Conservation (phyloP, 2,888 invertebrate species). For the Polydrusus tereticollis region DNA sequence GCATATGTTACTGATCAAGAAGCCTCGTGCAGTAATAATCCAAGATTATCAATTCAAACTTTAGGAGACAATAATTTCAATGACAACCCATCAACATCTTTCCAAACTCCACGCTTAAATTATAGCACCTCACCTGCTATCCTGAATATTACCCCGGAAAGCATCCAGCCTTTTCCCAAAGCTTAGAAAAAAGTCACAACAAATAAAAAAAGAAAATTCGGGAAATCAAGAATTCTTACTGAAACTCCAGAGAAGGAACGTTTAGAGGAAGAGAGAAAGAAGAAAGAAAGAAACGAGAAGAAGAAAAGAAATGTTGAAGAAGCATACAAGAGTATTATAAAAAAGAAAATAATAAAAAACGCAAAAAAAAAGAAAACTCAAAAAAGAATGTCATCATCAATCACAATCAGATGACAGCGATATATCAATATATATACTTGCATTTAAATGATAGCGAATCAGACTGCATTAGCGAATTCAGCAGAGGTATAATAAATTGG, state of each 20-base stretch:
- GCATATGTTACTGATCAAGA: neutral
- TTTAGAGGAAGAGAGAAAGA: conserved; percentile 9
- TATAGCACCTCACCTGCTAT: neutral
- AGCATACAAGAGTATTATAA: conserved; percentile 1
- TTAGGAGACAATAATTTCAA: neutral
- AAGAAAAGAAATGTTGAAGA: conserved; percentile 3
- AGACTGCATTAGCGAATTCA: neutral
- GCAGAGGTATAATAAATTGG: too few relatives aligned
- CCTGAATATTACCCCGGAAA: conserved; percentile 1
- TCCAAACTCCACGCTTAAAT: neutral
- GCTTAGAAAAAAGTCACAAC: neutral
- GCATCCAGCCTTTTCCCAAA: conserved; percentile 9
- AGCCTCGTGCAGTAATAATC: neutral
- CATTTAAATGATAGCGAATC: neutral
- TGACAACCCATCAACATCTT: neutral
- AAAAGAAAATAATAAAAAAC: neutral
- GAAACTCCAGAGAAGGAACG: conserved; percentile 12
- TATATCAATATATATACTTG: neutral
- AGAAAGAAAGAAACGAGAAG: neutral
- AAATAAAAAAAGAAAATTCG: conserved; percentile 2
- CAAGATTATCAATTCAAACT: neutral
- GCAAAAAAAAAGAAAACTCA: neutral
- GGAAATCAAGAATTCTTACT: conserved; percentile 12
- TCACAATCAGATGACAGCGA: neutral
- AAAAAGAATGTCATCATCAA: neutral